Percentiles rank a stretch among this genome's conserved stretches.
These are phyloP conservation scores for Synergus laeviventris DNA, from an alignment of 2,888 invertebrate species.

Conservation along the genomic window DNA sequence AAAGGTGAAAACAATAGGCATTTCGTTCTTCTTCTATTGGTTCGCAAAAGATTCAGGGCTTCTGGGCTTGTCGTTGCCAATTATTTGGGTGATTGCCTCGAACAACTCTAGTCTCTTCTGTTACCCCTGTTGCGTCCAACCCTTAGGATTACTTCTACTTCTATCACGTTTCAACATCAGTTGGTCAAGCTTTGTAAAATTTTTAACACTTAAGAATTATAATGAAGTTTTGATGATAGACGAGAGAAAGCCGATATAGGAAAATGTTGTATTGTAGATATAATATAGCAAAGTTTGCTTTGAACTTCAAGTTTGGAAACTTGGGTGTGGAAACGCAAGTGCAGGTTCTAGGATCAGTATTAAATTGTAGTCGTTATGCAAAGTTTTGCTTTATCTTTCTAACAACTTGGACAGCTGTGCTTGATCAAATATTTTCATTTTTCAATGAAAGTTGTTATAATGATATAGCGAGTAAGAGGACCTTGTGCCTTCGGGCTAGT, in stretches of 20 bases:
- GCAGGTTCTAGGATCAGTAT: constrained; percentile 18
- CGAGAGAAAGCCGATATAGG: not conserved
- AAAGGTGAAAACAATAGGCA: not conserved
- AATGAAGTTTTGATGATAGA: not conserved
- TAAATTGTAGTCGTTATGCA: constrained; percentile 18
- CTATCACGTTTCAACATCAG: too few species aligned
- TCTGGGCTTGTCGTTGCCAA: not conserved
- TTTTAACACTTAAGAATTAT: not conserved
- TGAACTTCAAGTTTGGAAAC: constrained; percentile 14
- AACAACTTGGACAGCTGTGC: not conserved
- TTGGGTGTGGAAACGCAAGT: not conserved
- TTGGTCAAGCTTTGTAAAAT: too few species aligned
- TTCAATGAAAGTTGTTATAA: constrained; percentile 11
- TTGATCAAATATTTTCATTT: not conserved
- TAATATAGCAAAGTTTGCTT: not conserved
- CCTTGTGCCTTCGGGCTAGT: not conserved
- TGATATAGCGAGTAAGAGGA: not conserved
- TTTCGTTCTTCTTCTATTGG: not conserved
- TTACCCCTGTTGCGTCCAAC: not conserved
- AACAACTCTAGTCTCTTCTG: not conserved
- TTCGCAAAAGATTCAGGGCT: not conserved
- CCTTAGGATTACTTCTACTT: not conserved
- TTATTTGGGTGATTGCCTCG: not conserved
- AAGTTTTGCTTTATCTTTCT: constrained; percentile 15
- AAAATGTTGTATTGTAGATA: not conserved